A percentile compares a stretch with the other conserved stretches of the same genome.
phyloP scores from a whole-genome alignment of 2,797 vertebrate genomes.

The Spinus pinus region DNA sequence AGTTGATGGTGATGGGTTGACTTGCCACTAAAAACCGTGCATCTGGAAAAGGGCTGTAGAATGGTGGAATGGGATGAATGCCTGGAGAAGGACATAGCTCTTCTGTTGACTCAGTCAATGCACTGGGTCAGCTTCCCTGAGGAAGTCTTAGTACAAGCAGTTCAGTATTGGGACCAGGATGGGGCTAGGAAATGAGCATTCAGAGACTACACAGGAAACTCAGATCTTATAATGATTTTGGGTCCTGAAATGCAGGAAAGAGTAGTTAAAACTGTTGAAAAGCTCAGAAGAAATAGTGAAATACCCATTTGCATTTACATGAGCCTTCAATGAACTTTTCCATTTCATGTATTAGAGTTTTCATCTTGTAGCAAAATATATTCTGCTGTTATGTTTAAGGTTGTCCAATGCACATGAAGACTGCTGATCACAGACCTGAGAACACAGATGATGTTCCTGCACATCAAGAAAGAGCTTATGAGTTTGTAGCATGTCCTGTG shows the following conservation, averaged over 20 bases:
- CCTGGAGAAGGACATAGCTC: not conserved
- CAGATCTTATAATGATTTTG: rapidly evolving
- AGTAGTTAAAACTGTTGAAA: not conserved
- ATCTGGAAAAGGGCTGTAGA: not conserved
- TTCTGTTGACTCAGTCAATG: rapidly evolving
- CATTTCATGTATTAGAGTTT: not conserved
- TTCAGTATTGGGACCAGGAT: not conserved
- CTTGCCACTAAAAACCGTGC: rapidly evolving
- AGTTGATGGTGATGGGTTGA: not conserved
- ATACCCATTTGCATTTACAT: not conserved
- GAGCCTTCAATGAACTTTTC: not conserved
- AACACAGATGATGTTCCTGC: constrained; percentile 69
- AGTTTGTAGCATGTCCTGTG: constrained; percentile 89
- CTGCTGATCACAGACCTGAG: constrained; percentile 19
- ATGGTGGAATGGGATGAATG: not conserved
- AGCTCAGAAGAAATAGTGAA: not conserved
- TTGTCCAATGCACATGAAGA: constrained; percentile 73
- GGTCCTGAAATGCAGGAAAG: not conserved
- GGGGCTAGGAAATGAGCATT: not conserved
- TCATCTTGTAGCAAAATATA: not conserved
- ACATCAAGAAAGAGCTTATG: constrained; percentile 91
- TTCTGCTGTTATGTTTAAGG: constrained; percentile 44
- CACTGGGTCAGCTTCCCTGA: not conserved
- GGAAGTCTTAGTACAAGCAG: not conserved
- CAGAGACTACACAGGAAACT: not conserved